These are phyloP conservation scores for Thysanoteuthis rhombus DNA, from an alignment of 2,888 invertebrate genomes.

Conservation along the genomic window DNA sequence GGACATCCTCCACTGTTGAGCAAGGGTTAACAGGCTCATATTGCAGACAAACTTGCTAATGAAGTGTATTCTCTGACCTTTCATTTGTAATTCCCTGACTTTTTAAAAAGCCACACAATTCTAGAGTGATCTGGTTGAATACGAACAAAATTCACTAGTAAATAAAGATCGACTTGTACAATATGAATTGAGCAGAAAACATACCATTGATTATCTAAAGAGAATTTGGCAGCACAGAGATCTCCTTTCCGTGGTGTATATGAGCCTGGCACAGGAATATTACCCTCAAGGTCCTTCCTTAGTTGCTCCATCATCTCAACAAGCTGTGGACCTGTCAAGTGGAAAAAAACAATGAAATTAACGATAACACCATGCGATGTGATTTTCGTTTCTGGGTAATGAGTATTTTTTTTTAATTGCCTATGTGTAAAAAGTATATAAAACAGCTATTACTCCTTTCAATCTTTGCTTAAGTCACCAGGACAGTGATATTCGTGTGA, in stretches of 20 bases:
- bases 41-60: too few species aligned
- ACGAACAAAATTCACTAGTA: neutral
- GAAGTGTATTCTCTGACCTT: too few species aligned
- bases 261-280: slow-evolving; percentile 87
- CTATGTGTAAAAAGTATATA: too few species aligned
- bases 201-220: slow-evolving; percentile 87
- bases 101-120: neutral
- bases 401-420: too few species aligned
- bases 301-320: slow-evolving; percentile 88
- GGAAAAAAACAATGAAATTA: too few species aligned
- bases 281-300: slow-evolving; percentile 82
- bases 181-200: slow-evolving; percentile 16
- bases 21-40: too few species aligned
- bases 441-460: too few species aligned
- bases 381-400: too few species aligned
- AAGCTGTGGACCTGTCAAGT: slow-evolving; percentile 77
- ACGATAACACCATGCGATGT: too few species aligned
- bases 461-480: too few species aligned
- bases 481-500: too few species aligned
- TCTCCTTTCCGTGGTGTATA: slow-evolving; percentile 85
- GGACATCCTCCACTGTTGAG: too few species aligned
- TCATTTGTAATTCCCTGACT: neutral
- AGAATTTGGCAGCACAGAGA: slow-evolving; percentile 88
- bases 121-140: neutral
- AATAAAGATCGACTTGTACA: neutral